These are phyloP conservation scores for Rhinichthys klamathensis DNA, from an alignment of 2,113 vertebrate genomes.

Conservation along the genomic window DNA sequence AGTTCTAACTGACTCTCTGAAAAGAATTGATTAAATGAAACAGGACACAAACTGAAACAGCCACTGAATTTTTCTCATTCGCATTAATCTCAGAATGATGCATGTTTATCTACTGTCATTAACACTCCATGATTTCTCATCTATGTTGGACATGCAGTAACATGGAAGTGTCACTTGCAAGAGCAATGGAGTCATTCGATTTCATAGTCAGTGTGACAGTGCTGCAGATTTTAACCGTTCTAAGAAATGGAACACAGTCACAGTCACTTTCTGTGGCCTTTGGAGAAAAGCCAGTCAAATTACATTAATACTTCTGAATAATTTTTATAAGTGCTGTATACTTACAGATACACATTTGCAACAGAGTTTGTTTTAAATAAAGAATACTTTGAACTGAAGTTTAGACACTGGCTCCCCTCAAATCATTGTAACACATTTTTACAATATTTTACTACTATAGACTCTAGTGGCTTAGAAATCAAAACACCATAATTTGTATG, in stretches of 20 bases:
- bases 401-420: neutral
- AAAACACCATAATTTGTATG: too few species aligned
- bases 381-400: too few species aligned
- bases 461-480: neutral
- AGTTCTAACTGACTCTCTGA: neutral
- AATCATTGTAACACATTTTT: neutral
- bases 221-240: neutral
- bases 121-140: neutral
- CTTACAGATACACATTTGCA: too few species aligned
- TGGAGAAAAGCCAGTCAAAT: too few species aligned
- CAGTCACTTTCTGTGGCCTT: neutral
- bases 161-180: neutral
- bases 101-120: neutral
- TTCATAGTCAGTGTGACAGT: constrained; percentile 7
- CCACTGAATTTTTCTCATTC: neutral
- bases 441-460: neutral
- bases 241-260: neutral
- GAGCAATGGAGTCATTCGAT: neutral
- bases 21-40: too few species aligned
- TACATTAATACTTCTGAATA: too few species aligned
- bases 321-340: too few species aligned
- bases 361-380: too few species aligned
- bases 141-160: constrained; percentile 1
- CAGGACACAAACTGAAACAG: too few species aligned
- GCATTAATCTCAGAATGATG: neutral